A percentile compares a stretch with the other conserved stretches of the same genome.
These are phyloP conservation scores for Hafferia zeledoni DNA, from an alignment of 2,797 vertebrate species.

Conservation along the genomic window DNA sequence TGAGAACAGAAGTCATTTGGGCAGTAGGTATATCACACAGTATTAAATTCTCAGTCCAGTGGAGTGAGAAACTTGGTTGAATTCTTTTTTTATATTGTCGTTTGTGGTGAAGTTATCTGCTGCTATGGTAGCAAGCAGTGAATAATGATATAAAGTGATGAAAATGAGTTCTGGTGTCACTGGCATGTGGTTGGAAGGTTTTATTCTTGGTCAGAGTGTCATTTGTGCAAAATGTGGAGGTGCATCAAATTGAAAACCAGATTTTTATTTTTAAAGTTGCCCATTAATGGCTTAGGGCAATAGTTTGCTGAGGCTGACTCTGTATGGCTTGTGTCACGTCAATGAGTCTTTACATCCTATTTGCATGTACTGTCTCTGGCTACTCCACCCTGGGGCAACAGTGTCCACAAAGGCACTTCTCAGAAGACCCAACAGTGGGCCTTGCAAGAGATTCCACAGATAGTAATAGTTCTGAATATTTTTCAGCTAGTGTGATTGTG, in stretches of 20 bases:
- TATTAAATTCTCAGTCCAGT: background rate
- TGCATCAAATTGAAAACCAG: background rate
- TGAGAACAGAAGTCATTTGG: background rate
- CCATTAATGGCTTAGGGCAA: background rate
- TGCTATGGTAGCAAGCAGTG: background rate
- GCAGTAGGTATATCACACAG: background rate
- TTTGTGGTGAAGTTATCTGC: background rate
- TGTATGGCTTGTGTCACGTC: background rate
- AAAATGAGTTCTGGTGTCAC: background rate
- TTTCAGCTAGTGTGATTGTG: background rate
- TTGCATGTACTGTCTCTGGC: background rate
- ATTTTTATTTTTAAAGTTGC: background rate
- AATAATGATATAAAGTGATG: background rate
- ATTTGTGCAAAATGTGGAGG: background rate
- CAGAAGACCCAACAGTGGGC: background rate
- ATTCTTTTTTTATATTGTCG: background rate
- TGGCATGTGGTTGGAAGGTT: background rate
- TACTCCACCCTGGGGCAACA: background rate
- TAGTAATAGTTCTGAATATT: background rate
- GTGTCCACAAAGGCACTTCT: background rate
- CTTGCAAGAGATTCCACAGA: background rate
- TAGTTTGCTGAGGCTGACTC: background rate
- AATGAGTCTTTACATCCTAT: background rate
- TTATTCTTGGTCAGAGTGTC: background rate
- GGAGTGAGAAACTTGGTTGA: background rate